A percentile compares a stretch with the other conserved stretches of the same genome.
Evolutionary conservation across 2,113 vertebrate species (phyloP).

Genomic region (Labeo catla): DNA sequence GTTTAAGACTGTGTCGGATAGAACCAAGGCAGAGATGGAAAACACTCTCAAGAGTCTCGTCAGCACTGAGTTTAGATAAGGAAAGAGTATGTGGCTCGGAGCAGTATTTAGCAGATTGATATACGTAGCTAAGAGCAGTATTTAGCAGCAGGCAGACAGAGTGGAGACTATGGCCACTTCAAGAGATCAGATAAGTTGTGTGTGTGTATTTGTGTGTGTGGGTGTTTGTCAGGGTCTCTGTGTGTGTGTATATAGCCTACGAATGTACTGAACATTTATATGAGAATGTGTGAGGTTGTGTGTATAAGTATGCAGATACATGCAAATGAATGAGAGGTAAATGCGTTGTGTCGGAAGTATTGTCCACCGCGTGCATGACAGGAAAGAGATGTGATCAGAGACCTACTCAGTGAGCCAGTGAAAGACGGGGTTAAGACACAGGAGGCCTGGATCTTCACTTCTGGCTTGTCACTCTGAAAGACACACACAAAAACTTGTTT

Average conservation of each 20-base stretch:
- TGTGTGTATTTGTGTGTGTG: conserved; percentile 32
- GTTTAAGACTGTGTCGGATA: conserved; percentile 21
- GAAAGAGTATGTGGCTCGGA: conserved; percentile 52
- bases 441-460: conserved; percentile 42
- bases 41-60: conserved; percentile 49
- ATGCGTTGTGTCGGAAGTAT: conserved; percentile 46
- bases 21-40: conserved; percentile 44
- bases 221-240: neutral
- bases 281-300: neutral
- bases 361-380: conserved; percentile 41
- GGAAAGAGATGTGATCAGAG: conserved; percentile 58
- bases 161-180: conserved; percentile 77
- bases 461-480: conserved; percentile 28
- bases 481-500: conserved; percentile 12
- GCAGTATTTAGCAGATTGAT: conserved; percentile 67
- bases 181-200: conserved; percentile 72
- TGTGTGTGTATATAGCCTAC: neutral
- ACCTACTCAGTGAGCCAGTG: conserved; percentile 51
- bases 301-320: neutral
- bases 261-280: neutral
- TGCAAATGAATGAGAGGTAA: neutral
- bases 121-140: conserved; percentile 60
- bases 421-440: conserved; percentile 57
- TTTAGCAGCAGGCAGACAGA: conserved; percentile 76
- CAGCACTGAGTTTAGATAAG: conserved; percentile 53